Evolutionary conservation across 2,797 vertebrate species (phyloP).

Genomic region (Peromyscus melanophrys): DNA sequence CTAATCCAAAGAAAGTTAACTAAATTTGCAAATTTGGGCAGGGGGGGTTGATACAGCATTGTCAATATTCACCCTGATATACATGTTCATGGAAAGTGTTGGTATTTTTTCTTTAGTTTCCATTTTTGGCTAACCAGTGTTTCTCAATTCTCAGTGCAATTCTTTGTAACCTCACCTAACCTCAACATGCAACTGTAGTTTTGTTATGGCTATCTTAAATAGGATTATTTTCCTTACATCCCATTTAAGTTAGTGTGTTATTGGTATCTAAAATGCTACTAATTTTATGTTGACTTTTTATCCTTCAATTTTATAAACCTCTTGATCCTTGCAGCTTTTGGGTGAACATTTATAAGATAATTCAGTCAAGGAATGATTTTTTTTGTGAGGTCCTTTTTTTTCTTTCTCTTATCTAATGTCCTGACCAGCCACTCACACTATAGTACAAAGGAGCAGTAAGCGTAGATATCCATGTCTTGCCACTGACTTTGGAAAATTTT

Average conservation of each 20-base stretch:
- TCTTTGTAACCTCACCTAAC: not conserved
- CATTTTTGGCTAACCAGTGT: not conserved
- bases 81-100: not conserved
- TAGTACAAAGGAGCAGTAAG: not conserved
- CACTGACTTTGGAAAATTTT: not conserved
- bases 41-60: not conserved
- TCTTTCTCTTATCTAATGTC: not conserved
- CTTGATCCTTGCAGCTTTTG: not conserved
- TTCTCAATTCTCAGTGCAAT: not conserved
- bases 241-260: not conserved
- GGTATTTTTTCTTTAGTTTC: not conserved
- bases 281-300: not conserved
- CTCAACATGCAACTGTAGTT: not conserved
- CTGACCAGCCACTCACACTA: not conserved
- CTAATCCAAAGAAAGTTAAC: not conserved
- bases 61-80: not conserved
- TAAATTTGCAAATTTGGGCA: not conserved
- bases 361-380: not conserved
- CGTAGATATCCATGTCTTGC: not conserved
- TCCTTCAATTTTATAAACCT: not conserved
- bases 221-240: not conserved
- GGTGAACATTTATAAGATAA: not conserved
- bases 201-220: not conserved
- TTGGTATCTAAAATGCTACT: not conserved
- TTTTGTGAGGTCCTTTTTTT: not conserved